Evolutionary conservation across 1,140 invertebrate genomes (phyloP).

Genomic region (Microplitis mediator): DNA sequence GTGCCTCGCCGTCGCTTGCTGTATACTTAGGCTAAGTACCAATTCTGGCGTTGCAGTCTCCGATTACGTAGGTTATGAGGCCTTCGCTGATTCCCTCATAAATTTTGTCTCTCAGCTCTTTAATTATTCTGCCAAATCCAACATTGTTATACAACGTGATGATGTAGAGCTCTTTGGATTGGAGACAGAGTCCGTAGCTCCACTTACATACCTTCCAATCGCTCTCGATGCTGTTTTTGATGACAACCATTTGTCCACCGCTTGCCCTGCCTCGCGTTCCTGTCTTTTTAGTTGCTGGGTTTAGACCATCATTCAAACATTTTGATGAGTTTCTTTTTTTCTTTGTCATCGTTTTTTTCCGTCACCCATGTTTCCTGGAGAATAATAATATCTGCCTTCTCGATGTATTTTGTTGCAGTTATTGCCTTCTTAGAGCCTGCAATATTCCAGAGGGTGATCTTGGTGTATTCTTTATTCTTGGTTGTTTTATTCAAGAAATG

Average conservation of each 20-base stretch:
- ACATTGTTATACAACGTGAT: constrained; percentile 26
- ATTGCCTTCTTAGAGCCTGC: constrained; percentile 20
- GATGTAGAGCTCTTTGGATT: not conserved
- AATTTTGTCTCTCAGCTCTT: constrained; percentile 8
- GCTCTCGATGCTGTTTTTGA: constrained; percentile 18
- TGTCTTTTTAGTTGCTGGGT: constrained; percentile 12
- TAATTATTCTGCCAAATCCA: constrained; percentile 5
- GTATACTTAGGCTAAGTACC: constrained; percentile 1
- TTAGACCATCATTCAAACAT: constrained; percentile 26
- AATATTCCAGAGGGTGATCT: constrained; percentile 7
- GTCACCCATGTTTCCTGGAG: constrained; percentile 33
- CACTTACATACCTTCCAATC: not conserved
- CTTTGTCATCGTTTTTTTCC: constrained; percentile 13
- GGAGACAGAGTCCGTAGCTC: constrained; percentile 6
- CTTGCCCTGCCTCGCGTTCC: constrained; percentile 31
- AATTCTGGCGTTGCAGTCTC: constrained; percentile 33
- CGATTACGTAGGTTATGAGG: constrained; percentile 7
- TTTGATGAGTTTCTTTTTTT: constrained; percentile 8
- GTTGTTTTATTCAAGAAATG: too few species aligned
- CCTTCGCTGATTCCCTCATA: constrained; percentile 12
- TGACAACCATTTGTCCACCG: constrained; percentile 30
- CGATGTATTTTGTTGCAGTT: constrained; percentile 25
- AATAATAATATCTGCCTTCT: constrained; percentile 22
- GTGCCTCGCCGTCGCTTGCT: not conserved
- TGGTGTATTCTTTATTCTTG: not conserved